Conservation (phyloP, 2,888 invertebrate genomes). For the Agonopterix alstromeriana region DNA sequence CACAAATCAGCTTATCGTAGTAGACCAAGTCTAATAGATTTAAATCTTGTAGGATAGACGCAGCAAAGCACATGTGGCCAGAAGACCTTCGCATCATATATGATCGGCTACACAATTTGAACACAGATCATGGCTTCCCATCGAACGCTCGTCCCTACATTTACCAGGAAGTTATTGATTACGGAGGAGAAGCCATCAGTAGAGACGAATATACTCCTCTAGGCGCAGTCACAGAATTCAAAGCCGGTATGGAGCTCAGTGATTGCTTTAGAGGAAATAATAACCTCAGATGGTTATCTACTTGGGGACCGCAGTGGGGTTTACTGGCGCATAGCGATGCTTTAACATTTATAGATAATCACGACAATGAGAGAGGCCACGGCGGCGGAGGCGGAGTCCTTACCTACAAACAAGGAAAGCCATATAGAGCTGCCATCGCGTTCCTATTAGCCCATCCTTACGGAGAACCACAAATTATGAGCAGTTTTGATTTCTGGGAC, state of each 20-base stretch:
- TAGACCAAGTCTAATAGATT: background rate
- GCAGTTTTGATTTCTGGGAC: conserved; percentile 84
- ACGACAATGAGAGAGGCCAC: conserved; percentile 86
- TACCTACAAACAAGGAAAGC: conserved; percentile 79
- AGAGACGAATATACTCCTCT: conserved; percentile 72
- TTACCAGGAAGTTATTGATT: conserved; percentile 86
- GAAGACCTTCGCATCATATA: conserved; percentile 82
- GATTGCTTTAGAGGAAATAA: conserved; percentile 62
- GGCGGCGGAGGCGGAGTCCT: conserved; percentile 74
- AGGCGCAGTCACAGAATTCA: conserved; percentile 82
- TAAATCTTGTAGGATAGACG: conserved; percentile 77
- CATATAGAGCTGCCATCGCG: conserved; percentile 87
- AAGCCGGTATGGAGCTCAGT: conserved; percentile 64
- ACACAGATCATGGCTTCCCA: conserved; percentile 79
- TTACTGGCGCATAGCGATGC: conserved; percentile 72
- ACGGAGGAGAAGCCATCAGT: conserved; percentile 70
- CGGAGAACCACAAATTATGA: conserved; percentile 89
- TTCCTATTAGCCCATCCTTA: conserved; percentile 92
- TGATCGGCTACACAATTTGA: conserved; percentile 77
- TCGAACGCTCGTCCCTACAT: conserved; percentile 80
- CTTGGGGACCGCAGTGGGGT: conserved; percentile 81
- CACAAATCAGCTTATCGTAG: background rate
- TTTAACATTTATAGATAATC: conserved; percentile 87
- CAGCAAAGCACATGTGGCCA: conserved; percentile 89
- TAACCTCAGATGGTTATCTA: conserved; percentile 76